These are phyloP conservation scores for Propithecus coquereli DNA, from an alignment of 2,113 vertebrate species.

Conservation along the genomic window DNA sequence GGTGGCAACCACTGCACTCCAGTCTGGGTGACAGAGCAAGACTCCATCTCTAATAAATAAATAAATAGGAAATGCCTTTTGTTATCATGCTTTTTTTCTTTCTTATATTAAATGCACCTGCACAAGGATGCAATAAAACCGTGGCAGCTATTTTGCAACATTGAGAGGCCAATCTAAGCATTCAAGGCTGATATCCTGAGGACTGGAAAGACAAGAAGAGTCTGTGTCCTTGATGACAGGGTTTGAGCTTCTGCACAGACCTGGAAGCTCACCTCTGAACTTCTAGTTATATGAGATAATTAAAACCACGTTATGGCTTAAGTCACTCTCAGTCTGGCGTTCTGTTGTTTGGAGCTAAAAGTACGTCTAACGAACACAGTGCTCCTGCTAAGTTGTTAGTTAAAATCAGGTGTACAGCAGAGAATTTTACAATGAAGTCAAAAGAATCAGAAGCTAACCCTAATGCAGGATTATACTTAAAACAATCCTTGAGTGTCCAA, in stretches of 20 bases:
- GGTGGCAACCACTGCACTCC: too few species aligned
- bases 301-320: background rate
- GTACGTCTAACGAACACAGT: background rate
- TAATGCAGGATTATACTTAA: background rate
- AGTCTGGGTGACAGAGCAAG: too few species aligned
- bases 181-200: background rate
- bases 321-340: background rate
- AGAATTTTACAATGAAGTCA: background rate
- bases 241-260: background rate
- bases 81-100: background rate
- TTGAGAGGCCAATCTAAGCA: background rate
- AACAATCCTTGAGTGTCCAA: background rate
- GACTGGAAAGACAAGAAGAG: background rate
- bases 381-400: background rate
- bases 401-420: background rate
- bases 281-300: background rate
- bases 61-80: background rate
- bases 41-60: too few species aligned
- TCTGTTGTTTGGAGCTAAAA: background rate
- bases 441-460: background rate
- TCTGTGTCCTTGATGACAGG: background rate
- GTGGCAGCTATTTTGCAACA: background rate
- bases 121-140: background rate
- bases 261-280: background rate
- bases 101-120: background rate